These are phyloP conservation scores for Drosophila willistoni DNA, from an alignment of 1,140 invertebrate species.

Conservation along the genomic window DNA sequence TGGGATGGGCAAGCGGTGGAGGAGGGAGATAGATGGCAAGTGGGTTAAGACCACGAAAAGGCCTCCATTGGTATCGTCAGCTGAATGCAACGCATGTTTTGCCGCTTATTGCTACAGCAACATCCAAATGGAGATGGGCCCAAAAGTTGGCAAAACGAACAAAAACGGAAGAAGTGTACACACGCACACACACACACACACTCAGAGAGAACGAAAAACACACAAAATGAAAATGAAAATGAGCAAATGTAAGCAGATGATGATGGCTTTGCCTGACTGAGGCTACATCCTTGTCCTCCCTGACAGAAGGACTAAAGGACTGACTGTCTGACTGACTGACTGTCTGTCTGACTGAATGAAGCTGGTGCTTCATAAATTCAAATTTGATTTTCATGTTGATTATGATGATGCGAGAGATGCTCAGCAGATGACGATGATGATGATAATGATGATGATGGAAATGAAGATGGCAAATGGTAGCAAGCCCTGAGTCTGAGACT, in stretches of 20 bases:
- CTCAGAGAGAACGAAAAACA: too few relatives aligned
- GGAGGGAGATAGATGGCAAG: not conserved
- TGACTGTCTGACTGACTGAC: not conserved
- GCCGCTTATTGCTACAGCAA: constrained; percentile 48
- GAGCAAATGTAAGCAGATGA: constrained; percentile 70
- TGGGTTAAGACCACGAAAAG: constrained; percentile 12
- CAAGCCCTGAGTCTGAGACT: constrained; percentile 24
- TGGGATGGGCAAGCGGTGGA: too few relatives aligned
- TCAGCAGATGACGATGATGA: constrained; percentile 29
- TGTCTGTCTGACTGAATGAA: not conserved
- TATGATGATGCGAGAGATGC: constrained; percentile 64
- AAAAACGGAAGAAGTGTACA: constrained; percentile 14
- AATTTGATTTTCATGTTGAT: constrained; percentile 82
- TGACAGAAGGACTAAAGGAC: constrained; percentile 1
- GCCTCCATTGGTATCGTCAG: constrained; percentile 16
- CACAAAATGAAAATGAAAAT: constrained; percentile 58
- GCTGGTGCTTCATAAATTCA: constrained; percentile 76
- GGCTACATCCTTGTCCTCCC: not conserved
- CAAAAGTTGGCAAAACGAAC: constrained; percentile 5
- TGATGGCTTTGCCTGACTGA: constrained; percentile 20
- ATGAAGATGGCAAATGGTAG: constrained; percentile 73
- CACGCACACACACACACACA: constrained; percentile 20
- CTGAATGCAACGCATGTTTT: constrained; percentile 70
- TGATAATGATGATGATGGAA: constrained; percentile 75
- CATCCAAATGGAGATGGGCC: constrained; percentile 36